Evolutionary conservation across 1,140 invertebrate species (phyloP).

Genomic region (Macrostomum lignano): DNA sequence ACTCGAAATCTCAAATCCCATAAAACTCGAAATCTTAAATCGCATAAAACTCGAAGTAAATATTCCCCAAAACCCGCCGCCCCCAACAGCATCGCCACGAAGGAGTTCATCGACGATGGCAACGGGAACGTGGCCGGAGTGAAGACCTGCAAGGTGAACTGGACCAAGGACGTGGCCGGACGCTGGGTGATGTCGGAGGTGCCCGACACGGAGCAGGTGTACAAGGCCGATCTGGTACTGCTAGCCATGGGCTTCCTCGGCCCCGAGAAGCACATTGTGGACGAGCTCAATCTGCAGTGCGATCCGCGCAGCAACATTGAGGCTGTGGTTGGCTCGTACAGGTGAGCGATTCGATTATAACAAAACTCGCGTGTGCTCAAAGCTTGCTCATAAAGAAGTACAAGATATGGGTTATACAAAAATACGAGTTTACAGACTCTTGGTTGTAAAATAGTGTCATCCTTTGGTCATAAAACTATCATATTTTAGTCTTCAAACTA

Average conservation of each 20-base stretch:
- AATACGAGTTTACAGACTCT: too few relatives aligned
- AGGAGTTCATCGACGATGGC: conserved; percentile 71
- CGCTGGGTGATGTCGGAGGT: conserved; percentile 76
- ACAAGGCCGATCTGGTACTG: conserved; percentile 61
- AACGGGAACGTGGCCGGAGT: conserved; percentile 63
- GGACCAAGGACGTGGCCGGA: conserved; percentile 53
- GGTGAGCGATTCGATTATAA: too few relatives aligned
- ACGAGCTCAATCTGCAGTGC: conserved; percentile 45
- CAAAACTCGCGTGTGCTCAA: too few relatives aligned
- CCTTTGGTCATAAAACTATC: too few relatives aligned
- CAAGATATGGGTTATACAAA: too few relatives aligned
- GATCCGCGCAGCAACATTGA: conserved; percentile 73
- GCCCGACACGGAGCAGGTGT: conserved; percentile 33
- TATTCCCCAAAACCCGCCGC: too few relatives aligned
- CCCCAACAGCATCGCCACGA: conserved; percentile 8
- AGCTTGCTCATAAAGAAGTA: too few relatives aligned
- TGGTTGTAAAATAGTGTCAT: too few relatives aligned
- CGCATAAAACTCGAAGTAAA: too few relatives aligned
- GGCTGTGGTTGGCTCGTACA: conserved; percentile 45
- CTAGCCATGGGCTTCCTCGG: conserved; percentile 95
- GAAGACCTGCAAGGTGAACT: conserved; percentile 58
- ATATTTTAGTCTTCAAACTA: too few relatives aligned
- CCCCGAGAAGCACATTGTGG: conserved; percentile 59
- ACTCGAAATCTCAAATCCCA: too few relatives aligned
- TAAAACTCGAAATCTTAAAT: too few relatives aligned